These are phyloP conservation scores for Antheraea yamamai DNA, from an alignment of 2,888 invertebrate genomes.

Conservation along the genomic window DNA sequence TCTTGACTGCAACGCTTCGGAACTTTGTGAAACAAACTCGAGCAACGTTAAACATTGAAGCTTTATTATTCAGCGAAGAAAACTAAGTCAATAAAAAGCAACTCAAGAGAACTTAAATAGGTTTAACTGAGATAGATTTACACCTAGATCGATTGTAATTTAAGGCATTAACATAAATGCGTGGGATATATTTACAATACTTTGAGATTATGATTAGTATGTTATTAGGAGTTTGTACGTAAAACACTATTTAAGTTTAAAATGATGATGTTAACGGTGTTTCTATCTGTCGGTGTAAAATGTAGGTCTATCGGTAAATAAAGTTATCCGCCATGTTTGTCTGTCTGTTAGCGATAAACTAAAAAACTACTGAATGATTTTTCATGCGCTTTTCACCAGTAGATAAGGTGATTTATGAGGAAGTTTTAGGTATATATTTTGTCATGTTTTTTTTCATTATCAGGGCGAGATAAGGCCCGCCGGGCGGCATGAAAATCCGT, in stretches of 20 bases:
- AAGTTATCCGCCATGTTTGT: too few relatives aligned
- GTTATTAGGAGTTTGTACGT: background rate
- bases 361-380: too few relatives aligned
- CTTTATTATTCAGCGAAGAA: slow-evolving; percentile 2
- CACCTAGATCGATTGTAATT: background rate
- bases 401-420: too few relatives aligned
- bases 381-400: too few relatives aligned
- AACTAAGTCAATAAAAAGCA: background rate
- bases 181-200: too few relatives aligned
- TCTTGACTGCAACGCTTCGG: background rate
- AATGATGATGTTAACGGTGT: background rate
- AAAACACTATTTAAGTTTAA: background rate
- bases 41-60: background rate
- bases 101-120: background rate
- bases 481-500: too few relatives aligned
- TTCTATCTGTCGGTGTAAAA: background rate
- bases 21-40: background rate
- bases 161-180: background rate
- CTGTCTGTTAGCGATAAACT: too few relatives aligned
- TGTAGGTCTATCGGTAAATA: too few relatives aligned
- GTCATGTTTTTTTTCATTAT: too few relatives aligned
- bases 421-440: too few relatives aligned
- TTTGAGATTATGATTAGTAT: too few relatives aligned
- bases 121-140: background rate
- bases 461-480: too few relatives aligned